Evolutionary conservation across 2,113 vertebrate species (phyloP).

Genomic region (Platichthys stellatus): DNA sequence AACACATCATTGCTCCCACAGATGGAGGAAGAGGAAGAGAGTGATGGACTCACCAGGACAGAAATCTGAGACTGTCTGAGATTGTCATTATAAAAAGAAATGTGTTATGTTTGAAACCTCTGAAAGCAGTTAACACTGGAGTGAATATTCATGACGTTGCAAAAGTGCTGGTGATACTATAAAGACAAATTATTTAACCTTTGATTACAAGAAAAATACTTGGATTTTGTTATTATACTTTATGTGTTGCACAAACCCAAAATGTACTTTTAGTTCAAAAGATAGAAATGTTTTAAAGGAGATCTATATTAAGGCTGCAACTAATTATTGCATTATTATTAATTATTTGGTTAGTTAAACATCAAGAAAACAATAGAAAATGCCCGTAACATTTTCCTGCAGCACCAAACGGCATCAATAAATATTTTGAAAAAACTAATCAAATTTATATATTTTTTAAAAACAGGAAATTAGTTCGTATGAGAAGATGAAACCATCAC

Average conservation of each 20-base stretch:
- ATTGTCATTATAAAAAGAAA: slow-evolving; percentile 3
- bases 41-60: slow-evolving; percentile 2
- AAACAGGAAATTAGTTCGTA: no score
- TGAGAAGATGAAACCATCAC: no score
- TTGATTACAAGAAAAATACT: slow-evolving; percentile 2
- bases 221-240: no score
- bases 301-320: neutral
- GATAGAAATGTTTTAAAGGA: no score
- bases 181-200: neutral
- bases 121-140: neutral
- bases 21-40: slow-evolving; percentile 43
- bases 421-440: no score
- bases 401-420: neutral
- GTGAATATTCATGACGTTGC: neutral
- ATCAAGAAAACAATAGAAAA: neutral
- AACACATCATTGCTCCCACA: slow-evolving; percentile 36
- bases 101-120: neutral
- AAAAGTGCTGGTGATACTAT: neutral
- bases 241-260: no score
- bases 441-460: no score
- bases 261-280: no score
- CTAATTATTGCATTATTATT: neutral
- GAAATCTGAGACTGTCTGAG: slow-evolving; percentile 57
- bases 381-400: neutral
- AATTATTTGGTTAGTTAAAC: neutral